These are phyloP conservation scores for Heterodera filipjevi DNA, from an alignment of 2,888 invertebrate genomes.

Conservation along the genomic window DNA sequence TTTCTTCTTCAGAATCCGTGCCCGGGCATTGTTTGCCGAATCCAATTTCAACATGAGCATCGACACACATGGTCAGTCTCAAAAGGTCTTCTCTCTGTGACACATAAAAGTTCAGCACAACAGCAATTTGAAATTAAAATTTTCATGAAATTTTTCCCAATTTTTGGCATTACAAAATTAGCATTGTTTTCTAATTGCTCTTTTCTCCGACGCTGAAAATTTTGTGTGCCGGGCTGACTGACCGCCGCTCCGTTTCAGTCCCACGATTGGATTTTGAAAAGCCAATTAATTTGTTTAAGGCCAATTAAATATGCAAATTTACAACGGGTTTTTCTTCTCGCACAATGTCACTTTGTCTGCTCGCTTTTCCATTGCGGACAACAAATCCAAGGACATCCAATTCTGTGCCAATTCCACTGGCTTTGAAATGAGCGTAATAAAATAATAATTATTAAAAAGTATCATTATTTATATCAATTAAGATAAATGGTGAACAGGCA, in stretches of 20 bases:
- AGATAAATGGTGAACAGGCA: slow-evolving; percentile 54
- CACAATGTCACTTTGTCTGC: slow-evolving; percentile 47
- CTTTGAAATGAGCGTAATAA: slow-evolving; percentile 51
- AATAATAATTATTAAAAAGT: not conserved
- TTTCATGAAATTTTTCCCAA: too few relatives aligned
- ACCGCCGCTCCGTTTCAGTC: not conserved
- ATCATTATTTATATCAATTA: slow-evolving; percentile 23
- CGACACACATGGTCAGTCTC: slow-evolving; percentile 42
- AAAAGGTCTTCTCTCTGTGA: not conserved
- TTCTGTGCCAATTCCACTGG: slow-evolving; percentile 56
- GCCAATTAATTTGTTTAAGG: slow-evolving; percentile 38
- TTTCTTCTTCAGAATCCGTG: slow-evolving; percentile 35
- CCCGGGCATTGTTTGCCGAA: slow-evolving; percentile 59
- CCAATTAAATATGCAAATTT: slow-evolving; percentile 51
- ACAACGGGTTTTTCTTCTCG: slow-evolving; percentile 59
- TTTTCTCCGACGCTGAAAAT: too few relatives aligned
- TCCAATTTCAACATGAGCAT: slow-evolving; percentile 59
- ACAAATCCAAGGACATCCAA: slow-evolving; percentile 57
- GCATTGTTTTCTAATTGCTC: too few relatives aligned
- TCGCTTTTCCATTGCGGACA: slow-evolving; percentile 49
- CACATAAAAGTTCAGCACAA: too few relatives aligned
- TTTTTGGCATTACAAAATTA: too few relatives aligned
- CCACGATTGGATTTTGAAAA: not conserved
- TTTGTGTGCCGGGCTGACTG: too few relatives aligned
- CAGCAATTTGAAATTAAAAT: too few relatives aligned